Percentiles rank a stretch among this genome's conserved stretches.
These are phyloP conservation scores for Venustaconcha ellipsiformis DNA, from an alignment of 1,140 invertebrate genomes.

Conservation along the genomic window DNA sequence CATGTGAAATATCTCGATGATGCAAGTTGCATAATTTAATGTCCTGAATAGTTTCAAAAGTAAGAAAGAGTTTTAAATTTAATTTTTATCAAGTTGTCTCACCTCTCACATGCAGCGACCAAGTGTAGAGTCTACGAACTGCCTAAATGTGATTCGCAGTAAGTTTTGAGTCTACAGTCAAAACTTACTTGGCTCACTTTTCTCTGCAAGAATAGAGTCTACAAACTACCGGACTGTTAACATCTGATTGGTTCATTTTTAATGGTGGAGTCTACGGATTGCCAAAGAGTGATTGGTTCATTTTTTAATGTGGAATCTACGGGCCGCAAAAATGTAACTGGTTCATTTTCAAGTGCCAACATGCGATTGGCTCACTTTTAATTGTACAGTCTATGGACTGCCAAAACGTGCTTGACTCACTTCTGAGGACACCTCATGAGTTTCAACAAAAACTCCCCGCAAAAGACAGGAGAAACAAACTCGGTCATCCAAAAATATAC, in stretches of 20 bases:
- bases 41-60: too few species aligned
- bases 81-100: too few species aligned
- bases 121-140: too few species aligned
- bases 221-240: background rate
- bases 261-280: background rate
- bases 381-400: background rate
- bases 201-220: too few species aligned
- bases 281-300: background rate
- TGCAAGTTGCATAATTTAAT: too few species aligned
- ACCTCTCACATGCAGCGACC: too few species aligned
- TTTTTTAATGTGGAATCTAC: background rate
- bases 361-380: background rate
- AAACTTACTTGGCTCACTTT: slow-evolving; percentile 1
- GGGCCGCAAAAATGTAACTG: background rate
- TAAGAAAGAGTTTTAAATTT: too few species aligned
- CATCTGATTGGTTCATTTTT: background rate
- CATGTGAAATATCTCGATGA: too few species aligned
- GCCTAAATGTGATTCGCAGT: background rate
- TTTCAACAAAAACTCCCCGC: slow-evolving; percentile 8
- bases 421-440: slow-evolving; percentile 2
- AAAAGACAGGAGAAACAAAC: background rate
- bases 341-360: background rate
- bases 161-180: background rate
- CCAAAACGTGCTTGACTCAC: background rate
- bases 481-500: background rate